Percentiles rank a stretch among this genome's conserved stretches.
Evolutionary conservation across 2,113 vertebrate species (phyloP).

Genomic region (Hydropotes inermis): DNA sequence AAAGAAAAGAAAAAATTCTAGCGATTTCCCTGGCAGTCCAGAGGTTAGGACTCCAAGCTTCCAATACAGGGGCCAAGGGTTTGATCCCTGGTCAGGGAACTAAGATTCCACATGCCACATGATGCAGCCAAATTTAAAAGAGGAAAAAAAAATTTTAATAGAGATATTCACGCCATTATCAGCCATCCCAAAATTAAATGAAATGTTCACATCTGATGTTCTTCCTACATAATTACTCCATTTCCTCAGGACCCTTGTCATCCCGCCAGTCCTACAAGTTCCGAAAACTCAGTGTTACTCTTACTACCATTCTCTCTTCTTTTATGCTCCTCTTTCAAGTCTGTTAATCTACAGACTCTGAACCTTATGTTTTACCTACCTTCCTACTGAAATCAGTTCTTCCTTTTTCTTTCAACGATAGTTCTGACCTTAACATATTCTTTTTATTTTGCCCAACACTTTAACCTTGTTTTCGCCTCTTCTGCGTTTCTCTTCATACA

Average conservation of each 20-base stretch:
- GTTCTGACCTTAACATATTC: neutral
- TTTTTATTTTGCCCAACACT: neutral
- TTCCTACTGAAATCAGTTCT: neutral
- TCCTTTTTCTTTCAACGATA: neutral
- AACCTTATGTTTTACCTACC: neutral
- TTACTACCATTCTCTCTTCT: neutral
- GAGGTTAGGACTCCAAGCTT: neutral
- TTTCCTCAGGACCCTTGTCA: neutral
- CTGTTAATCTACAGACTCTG: neutral
- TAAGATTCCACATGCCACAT: neutral
- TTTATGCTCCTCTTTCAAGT: neutral
- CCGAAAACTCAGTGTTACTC: neutral
- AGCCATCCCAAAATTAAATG: neutral
- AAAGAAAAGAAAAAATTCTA: neutral
- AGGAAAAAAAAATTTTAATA: neutral
- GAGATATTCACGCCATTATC: neutral
- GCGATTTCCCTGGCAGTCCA: too few relatives aligned
- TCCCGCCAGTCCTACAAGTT: neutral
- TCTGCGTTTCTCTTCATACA: neutral
- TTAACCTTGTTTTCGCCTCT: neutral
- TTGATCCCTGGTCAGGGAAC: neutral
- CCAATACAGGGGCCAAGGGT: neutral
- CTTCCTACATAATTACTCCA: conserved; percentile 9
- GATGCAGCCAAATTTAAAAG: neutral
- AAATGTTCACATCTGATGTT: neutral